These are phyloP conservation scores for Vespertilio murinus DNA, from an alignment of 2,797 vertebrate species.

Conservation along the genomic window DNA sequence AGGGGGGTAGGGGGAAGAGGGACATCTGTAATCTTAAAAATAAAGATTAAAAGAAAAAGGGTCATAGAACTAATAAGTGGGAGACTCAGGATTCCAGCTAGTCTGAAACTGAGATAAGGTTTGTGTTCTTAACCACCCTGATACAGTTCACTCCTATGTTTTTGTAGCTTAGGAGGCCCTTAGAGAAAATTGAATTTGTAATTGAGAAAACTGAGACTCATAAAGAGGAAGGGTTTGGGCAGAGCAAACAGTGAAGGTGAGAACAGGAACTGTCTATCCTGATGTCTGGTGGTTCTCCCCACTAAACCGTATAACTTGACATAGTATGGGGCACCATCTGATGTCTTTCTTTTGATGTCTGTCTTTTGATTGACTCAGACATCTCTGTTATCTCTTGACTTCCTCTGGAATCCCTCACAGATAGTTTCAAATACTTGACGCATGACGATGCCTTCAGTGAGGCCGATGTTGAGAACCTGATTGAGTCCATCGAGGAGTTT, in stretches of 20 bases:
- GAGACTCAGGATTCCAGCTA: constrained; percentile 20
- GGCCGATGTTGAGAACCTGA: constrained; percentile 11
- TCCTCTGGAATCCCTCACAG: neutral
- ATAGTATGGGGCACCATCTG: neutral
- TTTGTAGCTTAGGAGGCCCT: neutral
- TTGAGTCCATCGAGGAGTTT: constrained; percentile 26
- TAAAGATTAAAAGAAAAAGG: neutral
- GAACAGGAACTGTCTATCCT: neutral
- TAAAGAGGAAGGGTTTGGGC: neutral
- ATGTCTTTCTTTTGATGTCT: constrained; percentile 33
- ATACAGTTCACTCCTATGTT: neutral
- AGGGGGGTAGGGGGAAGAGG: no score
- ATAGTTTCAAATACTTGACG: neutral
- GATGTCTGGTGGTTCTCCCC: neutral
- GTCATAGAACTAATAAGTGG: neutral
- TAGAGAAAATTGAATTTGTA: neutral
- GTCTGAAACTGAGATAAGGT: constrained; percentile 10
- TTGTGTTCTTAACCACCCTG: neutral
- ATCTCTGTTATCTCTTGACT: constrained; percentile 31
- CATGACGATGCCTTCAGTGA: neutral
- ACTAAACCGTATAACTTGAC: neutral
- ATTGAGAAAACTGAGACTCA: constrained; percentile 8
- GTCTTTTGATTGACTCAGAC: constrained; percentile 58
- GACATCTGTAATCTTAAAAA: no score
- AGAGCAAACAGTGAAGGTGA: neutral